A percentile compares a stretch with the other conserved stretches of the same genome.
Evolutionary conservation across 2,888 invertebrate species (phyloP).

Genomic region (Stomorhina lunata): DNA sequence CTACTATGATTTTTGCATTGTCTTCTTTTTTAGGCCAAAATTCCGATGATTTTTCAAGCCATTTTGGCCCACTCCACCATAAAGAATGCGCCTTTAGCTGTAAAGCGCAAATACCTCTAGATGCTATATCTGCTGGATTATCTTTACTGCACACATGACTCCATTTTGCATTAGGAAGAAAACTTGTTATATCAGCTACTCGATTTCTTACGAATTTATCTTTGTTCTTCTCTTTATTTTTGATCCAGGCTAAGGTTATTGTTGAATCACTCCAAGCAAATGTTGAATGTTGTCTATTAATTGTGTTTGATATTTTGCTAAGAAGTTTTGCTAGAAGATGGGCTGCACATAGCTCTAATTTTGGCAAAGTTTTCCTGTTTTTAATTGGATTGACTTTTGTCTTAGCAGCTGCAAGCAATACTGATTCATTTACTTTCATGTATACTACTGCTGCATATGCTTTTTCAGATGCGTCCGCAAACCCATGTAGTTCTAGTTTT

Average conservation of each 20-base stretch:
- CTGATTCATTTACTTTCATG: too few species aligned
- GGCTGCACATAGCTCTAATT: conserved; percentile 3
- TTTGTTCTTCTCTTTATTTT: conserved; percentile 42
- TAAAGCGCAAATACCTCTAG: too few species aligned
- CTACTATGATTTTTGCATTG: background rate
- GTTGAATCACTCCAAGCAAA: conserved; percentile 40
- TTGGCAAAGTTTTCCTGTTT: conserved; percentile 17
- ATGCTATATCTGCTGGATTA: too few species aligned
- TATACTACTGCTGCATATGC: too few species aligned
- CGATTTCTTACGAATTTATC: conserved; percentile 41
- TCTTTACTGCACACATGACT: too few species aligned
- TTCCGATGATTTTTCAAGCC: too few species aligned
- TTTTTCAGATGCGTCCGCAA: too few species aligned
- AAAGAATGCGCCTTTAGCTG: too few species aligned
- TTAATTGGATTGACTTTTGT: conserved; percentile 27
- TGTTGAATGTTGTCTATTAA: background rate
- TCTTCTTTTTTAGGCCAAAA: background rate
- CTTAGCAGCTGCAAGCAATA: background rate
- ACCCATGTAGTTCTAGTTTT: too few species aligned
- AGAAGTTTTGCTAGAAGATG: background rate
- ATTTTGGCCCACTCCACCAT: too few species aligned
- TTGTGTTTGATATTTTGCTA: background rate
- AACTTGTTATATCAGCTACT: too few species aligned
- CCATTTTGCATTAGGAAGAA: too few species aligned
- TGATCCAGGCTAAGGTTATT: conserved; percentile 34